Evolutionary conservation across 2,797 vertebrate genomes (phyloP), one percentile per base, ranked within the genome.

Genomic region (Sibirionetta formosa): DNA sequence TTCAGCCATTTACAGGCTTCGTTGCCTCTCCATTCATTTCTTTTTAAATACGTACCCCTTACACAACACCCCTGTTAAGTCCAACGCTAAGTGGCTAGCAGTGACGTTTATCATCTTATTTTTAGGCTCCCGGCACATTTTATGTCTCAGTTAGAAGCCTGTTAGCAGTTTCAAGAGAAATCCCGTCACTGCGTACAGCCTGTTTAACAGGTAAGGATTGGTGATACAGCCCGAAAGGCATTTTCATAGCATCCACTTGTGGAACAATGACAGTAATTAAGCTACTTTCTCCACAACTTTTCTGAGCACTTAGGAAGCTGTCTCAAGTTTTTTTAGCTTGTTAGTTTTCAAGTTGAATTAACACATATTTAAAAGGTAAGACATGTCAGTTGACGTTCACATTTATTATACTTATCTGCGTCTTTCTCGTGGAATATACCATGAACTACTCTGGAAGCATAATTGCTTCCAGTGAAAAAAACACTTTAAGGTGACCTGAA

Each of bases 401-500:
- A 7, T 46, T 81, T 68, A 29, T 18, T 42, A 42, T 10, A 42
- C 53, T 65, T 36, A 24, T 31, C 5, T 76, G 24, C 4, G 70
- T 20, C n/a, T 85, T 87, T 81, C 33, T n/a, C 14, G 40, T 0
- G 5, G 56, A 77, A 15, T 16, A 38, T 7, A 64, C 12, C 1
- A 0, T 14, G 60, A 24, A 33, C 15, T 71, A 29, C 1, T 66
- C 6, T 61, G 44, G 36, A 33, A 72, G 57, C 38, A 66, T 18
- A 42, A 48, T 0, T 53, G 40, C 14, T 88, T 70, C 33, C 69
- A 90, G 11, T 14, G 42, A 79, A 40, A 53, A 71, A 84, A 51
- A 75, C 77, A 36, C 0, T 0, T 18, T 1, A 35, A 68, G 0
- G 3, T 35, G 18, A 60, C 26, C n/a, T 51, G 22, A 79, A 77